Percentiles rank a stretch among this genome's conserved stretches.
Conservation (phyloP, 1,140 invertebrate species). For the Drosophila suzukii region DNA sequence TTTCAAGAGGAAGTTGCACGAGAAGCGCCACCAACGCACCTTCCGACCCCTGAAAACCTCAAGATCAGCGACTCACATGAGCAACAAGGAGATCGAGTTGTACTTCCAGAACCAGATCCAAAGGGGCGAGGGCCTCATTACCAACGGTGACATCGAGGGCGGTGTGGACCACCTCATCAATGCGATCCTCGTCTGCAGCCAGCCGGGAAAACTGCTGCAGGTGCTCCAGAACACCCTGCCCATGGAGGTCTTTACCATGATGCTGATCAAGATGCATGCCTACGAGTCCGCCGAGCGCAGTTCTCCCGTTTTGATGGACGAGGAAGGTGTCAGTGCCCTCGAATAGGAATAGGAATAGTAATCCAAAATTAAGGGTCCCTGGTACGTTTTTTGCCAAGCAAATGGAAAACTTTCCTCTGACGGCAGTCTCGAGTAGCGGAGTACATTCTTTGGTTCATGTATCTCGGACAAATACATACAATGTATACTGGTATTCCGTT, state of each 20-base stretch:
- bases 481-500: not conserved
- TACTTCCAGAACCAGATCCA: constrained; percentile 87
- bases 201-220: constrained; percentile 95
- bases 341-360: constrained; percentile 11
- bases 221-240: constrained; percentile 96
- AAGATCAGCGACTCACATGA: constrained; percentile 75
- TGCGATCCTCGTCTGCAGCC: constrained; percentile 96
- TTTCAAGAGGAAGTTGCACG: constrained; percentile 91
- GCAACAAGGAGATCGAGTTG: constrained; percentile 87
- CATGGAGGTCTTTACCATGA: constrained; percentile 93
- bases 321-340: constrained; percentile 11
- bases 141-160: constrained; percentile 92
- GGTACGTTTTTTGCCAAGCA: not conserved
- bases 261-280: constrained; percentile 91
- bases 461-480: constrained; percentile 6
- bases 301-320: not conserved
- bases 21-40: constrained; percentile 50
- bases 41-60: constrained; percentile 78
- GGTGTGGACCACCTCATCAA: constrained; percentile 97
- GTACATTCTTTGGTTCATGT: constrained; percentile 2
- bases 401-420: not conserved
- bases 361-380: constrained; percentile 13
- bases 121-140: constrained; percentile 94
- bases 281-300: constrained; percentile 9
- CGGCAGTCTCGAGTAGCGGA: not conserved